Percentiles rank a stretch among this genome's conserved stretches.
These are phyloP conservation scores for Hypsibius dujardini DNA, from an alignment of 1,140 invertebrate species.

Conservation along the genomic window DNA sequence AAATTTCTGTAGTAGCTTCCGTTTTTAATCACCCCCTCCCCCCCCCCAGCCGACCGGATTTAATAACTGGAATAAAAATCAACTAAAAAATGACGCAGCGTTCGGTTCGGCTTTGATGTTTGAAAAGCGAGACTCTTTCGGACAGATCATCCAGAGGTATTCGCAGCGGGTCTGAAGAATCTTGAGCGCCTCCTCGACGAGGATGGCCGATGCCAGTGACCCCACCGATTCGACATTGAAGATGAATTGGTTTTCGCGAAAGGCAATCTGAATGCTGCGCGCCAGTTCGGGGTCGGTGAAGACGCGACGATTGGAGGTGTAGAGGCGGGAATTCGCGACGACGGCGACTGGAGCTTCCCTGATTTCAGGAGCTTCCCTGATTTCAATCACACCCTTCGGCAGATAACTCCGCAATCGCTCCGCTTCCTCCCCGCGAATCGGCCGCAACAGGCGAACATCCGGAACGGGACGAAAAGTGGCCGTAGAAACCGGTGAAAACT, in stretches of 20 bases:
- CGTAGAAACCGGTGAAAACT: constrained; percentile 92
- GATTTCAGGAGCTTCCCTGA: too few species aligned
- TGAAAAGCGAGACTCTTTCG: neutral
- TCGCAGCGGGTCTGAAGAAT: constrained; percentile 40
- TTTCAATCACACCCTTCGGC: constrained; percentile 72
- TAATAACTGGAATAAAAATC: neutral
- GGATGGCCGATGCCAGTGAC: constrained; percentile 52
- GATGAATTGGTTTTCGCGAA: constrained; percentile 23
- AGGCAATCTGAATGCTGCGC: constrained; percentile 12
- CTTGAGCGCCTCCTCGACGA: constrained; percentile 74
- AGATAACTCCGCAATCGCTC: constrained; percentile 68
- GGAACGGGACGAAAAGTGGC: constrained; percentile 78
- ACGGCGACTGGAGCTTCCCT: too few species aligned
- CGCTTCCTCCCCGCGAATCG: constrained; percentile 60
- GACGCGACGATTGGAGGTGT: constrained; percentile 17
- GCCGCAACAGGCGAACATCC: constrained; percentile 53
- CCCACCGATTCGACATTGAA: constrained; percentile 80
- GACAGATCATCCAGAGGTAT: neutral
- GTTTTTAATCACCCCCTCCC: too few species aligned
- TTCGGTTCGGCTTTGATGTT: neutral
- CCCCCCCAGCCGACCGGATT: too few species aligned
- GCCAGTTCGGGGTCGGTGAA: neutral
- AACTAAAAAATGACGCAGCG: neutral
- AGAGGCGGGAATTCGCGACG: constrained; percentile 2
- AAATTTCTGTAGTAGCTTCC: neutral